Conservation (phyloP, 2,888 invertebrate species). For the Peribatodes rhomboidaria region DNA sequence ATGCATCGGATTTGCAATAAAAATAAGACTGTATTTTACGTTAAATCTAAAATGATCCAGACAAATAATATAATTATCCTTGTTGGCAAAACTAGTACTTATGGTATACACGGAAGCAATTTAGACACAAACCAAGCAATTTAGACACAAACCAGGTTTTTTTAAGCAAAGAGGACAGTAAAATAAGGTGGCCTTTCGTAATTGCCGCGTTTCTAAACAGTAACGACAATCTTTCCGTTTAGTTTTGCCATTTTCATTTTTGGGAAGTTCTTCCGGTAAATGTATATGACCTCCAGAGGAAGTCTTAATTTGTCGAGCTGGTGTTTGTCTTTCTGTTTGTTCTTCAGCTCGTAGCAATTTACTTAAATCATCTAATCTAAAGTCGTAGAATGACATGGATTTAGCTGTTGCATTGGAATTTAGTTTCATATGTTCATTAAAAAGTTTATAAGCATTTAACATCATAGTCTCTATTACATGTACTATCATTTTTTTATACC, state of each 20-base stretch:
- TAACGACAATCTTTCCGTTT: constrained; percentile 6
- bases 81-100: background rate
- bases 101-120: background rate
- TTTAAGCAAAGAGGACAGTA: background rate
- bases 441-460: constrained; percentile 13
- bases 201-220: constrained; percentile 4
- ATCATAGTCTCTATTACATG: constrained; percentile 6
- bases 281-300: background rate
- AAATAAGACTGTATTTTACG: too few relatives aligned
- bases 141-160: constrained; percentile 1
- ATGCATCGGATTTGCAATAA: too few relatives aligned
- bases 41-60: too few relatives aligned
- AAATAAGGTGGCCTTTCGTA: background rate
- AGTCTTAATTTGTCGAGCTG: background rate
- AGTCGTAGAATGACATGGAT: background rate
- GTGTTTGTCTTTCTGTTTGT: background rate
- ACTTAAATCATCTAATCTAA: background rate
- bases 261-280: constrained; percentile 1
- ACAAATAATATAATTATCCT: background rate
- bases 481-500: constrained; percentile 33
- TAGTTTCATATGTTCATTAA: constrained; percentile 2
- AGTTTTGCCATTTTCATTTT: constrained; percentile 11
- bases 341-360: background rate
- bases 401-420: background rate
- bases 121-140: background rate